Percentiles rank a stretch among this genome's conserved stretches.
phyloP scores from a whole-genome alignment of 2,113 vertebrate species.

The Apistogramma diplotaenia region DNA sequence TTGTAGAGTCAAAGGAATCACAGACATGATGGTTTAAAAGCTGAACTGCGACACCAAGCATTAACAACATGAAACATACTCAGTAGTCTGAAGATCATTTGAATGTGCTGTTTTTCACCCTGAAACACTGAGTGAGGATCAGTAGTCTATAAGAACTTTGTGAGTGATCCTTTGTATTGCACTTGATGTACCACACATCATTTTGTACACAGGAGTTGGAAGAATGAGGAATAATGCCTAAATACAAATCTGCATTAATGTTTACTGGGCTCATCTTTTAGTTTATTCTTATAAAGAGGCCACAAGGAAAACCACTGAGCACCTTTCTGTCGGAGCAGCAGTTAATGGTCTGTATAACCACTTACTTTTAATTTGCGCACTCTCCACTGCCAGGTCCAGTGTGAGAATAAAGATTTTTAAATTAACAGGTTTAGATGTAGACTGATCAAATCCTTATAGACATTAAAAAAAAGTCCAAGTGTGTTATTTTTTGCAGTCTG shows the following conservation, averaged over 20 bases:
- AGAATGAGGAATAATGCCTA: background rate
- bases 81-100: background rate
- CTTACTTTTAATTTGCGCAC: background rate
- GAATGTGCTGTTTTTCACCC: background rate
- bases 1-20: slow-evolving; percentile 51
- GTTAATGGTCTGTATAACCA: background rate
- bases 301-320: background rate
- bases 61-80: background rate
- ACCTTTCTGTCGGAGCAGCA: background rate
- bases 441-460: background rate
- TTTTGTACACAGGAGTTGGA: background rate
- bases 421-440: background rate
- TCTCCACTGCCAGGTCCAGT: background rate
- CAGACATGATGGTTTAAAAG: background rate
- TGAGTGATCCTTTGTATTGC: background rate
- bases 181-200: too few species aligned
- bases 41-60: slow-evolving; percentile 6
- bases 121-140: background rate
- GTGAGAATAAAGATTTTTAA: background rate
- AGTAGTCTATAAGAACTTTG: background rate
- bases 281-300: background rate
- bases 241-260: background rate
- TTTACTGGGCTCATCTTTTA: background rate
- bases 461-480: background rate
- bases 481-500: background rate